These are phyloP conservation scores for Corythornis madagascariensis DNA, from an alignment of 2,113 vertebrate genomes.

Conservation along the genomic window DNA sequence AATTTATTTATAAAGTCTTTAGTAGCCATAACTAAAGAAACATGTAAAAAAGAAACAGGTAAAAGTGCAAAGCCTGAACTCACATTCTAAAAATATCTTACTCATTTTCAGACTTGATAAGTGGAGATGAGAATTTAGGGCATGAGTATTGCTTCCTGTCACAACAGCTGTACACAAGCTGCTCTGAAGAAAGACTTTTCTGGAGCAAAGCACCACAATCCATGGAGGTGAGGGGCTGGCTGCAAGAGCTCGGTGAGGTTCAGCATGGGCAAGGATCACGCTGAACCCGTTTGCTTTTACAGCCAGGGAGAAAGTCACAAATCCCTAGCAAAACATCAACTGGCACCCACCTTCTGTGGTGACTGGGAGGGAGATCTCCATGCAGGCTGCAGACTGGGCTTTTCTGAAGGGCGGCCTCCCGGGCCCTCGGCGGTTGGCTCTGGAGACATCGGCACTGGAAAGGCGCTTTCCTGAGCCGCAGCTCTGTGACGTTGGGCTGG, in stretches of 20 bases:
- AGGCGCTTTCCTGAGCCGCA: slow-evolving; percentile 88
- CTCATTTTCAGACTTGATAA: background rate
- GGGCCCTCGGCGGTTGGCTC: slow-evolving; percentile 90
- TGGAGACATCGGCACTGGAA: slow-evolving; percentile 88
- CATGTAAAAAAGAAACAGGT: background rate
- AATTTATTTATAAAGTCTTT: background rate
- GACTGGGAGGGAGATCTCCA: slow-evolving; percentile 97
- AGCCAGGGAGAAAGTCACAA: background rate
- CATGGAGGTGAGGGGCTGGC: background rate
- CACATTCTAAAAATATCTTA: slow-evolving; percentile 2
- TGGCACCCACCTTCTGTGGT: slow-evolving; percentile 95
- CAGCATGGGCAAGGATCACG: background rate
- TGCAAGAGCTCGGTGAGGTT: background rate
- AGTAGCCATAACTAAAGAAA: background rate
- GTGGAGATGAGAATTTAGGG: background rate
- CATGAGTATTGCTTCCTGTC: background rate
- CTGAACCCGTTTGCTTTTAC: background rate
- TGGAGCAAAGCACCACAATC: background rate
- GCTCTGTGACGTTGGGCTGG: slow-evolving; percentile 92
- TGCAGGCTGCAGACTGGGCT: slow-evolving; percentile 98
- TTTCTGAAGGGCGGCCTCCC: slow-evolving; percentile 97
- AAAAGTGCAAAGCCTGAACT: background rate
- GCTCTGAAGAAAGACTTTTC: background rate
- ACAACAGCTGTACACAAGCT: background rate
- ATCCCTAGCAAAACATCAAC: background rate